A percentile compares a stretch with the other conserved stretches of the same genome.
These are phyloP conservation scores for Dufourea novaeangliae DNA, from an alignment of 1,140 invertebrate species.

Conservation along the genomic window DNA sequence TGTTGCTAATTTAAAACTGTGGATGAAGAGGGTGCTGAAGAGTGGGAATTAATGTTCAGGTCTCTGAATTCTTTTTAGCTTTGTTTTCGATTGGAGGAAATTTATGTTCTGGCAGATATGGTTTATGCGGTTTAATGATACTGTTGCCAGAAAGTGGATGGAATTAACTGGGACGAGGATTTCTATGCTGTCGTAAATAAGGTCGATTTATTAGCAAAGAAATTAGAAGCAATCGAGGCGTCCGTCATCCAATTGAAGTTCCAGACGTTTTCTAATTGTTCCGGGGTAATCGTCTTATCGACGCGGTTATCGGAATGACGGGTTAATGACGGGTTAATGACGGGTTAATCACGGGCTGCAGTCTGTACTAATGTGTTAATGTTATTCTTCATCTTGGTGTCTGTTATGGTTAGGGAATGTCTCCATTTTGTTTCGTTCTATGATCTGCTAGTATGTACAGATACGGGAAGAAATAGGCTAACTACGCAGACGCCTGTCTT, in stretches of 20 bases:
- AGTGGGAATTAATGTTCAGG: too few relatives aligned
- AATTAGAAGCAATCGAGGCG: constrained; percentile 37
- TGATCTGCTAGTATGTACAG: too few relatives aligned
- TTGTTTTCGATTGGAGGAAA: too few relatives aligned
- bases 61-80: too few relatives aligned
- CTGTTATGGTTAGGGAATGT: background rate
- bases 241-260: constrained; percentile 26
- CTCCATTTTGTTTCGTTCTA: background rate
- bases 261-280: constrained; percentile 52
- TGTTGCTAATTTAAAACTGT: background rate
- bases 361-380: constrained; percentile 19
- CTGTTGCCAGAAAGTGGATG: too few relatives aligned
- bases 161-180: too few relatives aligned
- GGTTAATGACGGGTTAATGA: constrained; percentile 55
- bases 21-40: background rate
- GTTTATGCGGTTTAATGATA: too few relatives aligned
- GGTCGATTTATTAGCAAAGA: constrained; percentile 22
- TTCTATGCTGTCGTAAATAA: background rate
- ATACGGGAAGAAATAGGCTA: constrained; percentile 5
- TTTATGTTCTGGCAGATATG: too few relatives aligned
- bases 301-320: constrained; percentile 53
- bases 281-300: constrained; percentile 53
- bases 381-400: constrained; percentile 20
- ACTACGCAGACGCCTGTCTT: background rate
- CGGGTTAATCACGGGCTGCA: constrained; percentile 51